Conservation (phyloP, 2,113 vertebrate genomes). For the Cranoglanis bouderius region DNA sequence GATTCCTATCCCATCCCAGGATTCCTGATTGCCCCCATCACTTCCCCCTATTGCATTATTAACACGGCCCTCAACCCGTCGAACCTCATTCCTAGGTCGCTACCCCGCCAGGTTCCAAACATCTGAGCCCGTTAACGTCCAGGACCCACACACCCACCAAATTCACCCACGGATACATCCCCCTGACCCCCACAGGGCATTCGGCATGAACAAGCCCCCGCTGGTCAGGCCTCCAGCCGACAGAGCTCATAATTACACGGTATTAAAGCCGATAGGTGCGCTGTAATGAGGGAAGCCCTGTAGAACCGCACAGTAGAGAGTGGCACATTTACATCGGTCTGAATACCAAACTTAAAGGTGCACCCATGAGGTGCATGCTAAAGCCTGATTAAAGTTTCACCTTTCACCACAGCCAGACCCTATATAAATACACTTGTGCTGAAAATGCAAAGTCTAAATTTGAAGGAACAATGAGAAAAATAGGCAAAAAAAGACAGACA, state of each 20-base stretch:
- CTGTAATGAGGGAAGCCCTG: conserved; percentile 53
- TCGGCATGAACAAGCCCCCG: conserved; percentile 47
- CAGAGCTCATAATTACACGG: conserved; percentile 55
- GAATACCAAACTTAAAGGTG: conserved; percentile 36
- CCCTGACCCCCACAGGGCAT: conserved; percentile 47
- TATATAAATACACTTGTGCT: neutral
- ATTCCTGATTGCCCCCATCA: conserved; percentile 22
- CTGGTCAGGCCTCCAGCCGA: conserved; percentile 45
- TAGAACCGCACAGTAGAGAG: conserved; percentile 38
- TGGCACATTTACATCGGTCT: conserved; percentile 27
- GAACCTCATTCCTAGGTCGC: conserved; percentile 5
- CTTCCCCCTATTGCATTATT: conserved; percentile 55
- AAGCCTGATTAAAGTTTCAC: conserved; percentile 29
- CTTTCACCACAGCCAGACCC: neutral
- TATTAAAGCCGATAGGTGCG: conserved; percentile 45
- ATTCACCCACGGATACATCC: conserved; percentile 32
- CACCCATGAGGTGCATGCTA: conserved; percentile 21
- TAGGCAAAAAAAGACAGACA: neutral
- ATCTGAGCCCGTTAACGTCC: conserved; percentile 43
- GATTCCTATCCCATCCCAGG: neutral
- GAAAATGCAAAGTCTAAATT: neutral
- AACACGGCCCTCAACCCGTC: conserved; percentile 30
- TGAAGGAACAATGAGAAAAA: neutral
- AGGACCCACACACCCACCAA: neutral
- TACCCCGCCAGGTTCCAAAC: conserved; percentile 29